These are phyloP conservation scores for Andrena minutula DNA, from an alignment of 2,888 invertebrate genomes.

Conservation along the genomic window DNA sequence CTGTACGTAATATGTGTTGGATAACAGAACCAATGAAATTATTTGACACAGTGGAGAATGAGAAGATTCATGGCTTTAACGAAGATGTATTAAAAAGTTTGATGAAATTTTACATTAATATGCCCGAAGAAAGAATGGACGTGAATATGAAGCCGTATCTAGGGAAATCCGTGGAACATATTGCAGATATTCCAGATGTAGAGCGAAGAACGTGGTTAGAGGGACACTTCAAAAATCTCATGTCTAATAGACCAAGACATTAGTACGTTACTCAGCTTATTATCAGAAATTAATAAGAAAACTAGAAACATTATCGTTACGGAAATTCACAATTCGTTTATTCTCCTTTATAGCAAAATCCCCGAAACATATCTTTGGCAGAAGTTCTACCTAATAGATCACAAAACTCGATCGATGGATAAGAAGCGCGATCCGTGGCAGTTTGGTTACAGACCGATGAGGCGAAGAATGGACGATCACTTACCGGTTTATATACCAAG, in stretches of 20 bases:
- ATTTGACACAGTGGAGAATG: constrained; percentile 90
- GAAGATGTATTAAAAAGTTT: constrained; percentile 91
- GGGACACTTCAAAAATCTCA: constrained; percentile 88
- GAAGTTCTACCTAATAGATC: constrained; percentile 91
- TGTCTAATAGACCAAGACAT: constrained; percentile 89
- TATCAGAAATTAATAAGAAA: background rate
- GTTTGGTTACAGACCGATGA: constrained; percentile 86
- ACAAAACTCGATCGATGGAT: constrained; percentile 90
- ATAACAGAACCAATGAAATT: constrained; percentile 90
- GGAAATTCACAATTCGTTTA: background rate
- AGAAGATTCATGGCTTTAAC: constrained; percentile 92
- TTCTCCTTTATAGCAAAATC: constrained; percentile 80
- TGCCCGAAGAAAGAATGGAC: constrained; percentile 87
- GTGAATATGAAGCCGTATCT: constrained; percentile 91
- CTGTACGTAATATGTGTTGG: constrained; percentile 92
- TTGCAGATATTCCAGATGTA: constrained; percentile 90
- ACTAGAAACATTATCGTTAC: background rate
- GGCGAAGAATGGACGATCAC: constrained; percentile 89
- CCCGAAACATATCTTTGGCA: constrained; percentile 94
- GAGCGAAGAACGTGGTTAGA: constrained; percentile 91
- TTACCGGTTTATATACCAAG: constrained; percentile 90
- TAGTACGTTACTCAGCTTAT: constrained; percentile 66
- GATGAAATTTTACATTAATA: constrained; percentile 91
- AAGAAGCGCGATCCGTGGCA: constrained; percentile 90
- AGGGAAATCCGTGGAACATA: constrained; percentile 86